A percentile compares a stretch with the other conserved stretches of the same genome.
These are phyloP conservation scores for Nyctibius bracteatus DNA, from an alignment of 2,113 vertebrate genomes.

Conservation along the genomic window DNA sequence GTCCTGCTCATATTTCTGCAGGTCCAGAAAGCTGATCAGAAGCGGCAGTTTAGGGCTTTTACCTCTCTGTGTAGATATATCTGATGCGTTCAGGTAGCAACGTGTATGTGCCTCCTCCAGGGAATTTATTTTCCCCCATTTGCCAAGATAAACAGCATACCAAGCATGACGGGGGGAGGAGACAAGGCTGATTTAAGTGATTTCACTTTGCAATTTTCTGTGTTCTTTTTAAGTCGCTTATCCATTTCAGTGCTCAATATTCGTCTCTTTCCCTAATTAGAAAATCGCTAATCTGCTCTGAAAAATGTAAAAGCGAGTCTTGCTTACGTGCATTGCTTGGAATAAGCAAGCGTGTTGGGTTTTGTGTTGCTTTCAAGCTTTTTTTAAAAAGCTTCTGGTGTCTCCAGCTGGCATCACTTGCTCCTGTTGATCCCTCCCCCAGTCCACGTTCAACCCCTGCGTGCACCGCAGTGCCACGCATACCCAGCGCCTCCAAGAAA, in stretches of 20 bases:
- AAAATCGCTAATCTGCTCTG: slow-evolving; percentile 68
- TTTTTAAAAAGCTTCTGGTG: slow-evolving; percentile 28
- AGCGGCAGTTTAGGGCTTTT: neutral
- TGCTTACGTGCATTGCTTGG: slow-evolving; percentile 55
- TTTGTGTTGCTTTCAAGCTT: slow-evolving; percentile 20
- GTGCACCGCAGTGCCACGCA: neutral
- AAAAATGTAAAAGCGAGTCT: slow-evolving; percentile 65
- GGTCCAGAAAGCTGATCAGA: neutral
- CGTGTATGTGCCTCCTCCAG: neutral
- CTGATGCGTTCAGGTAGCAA: slow-evolving; percentile 17
- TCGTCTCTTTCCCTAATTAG: slow-evolving; percentile 65
- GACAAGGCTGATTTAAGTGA: slow-evolving; percentile 61
- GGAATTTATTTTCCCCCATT: slow-evolving; percentile 53
- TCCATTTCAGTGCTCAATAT: slow-evolving; percentile 68
- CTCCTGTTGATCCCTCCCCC: neutral
- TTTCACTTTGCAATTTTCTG: slow-evolving; percentile 60
- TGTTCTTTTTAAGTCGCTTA: slow-evolving; percentile 67
- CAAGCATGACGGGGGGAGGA: slow-evolving; percentile 40
- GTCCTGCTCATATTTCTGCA: neutral
- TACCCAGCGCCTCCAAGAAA: neutral
- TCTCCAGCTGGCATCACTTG: slow-evolving; percentile 30
- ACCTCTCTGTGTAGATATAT: neutral
- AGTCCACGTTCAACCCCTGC: neutral
- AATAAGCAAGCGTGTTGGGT: slow-evolving; percentile 19
- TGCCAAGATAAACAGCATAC: slow-evolving; percentile 59